Conservation (phyloP, 30 jellyfish, hydroid and myxozoan genomes). For the Calvadosia cruxmelitensis region DNA sequence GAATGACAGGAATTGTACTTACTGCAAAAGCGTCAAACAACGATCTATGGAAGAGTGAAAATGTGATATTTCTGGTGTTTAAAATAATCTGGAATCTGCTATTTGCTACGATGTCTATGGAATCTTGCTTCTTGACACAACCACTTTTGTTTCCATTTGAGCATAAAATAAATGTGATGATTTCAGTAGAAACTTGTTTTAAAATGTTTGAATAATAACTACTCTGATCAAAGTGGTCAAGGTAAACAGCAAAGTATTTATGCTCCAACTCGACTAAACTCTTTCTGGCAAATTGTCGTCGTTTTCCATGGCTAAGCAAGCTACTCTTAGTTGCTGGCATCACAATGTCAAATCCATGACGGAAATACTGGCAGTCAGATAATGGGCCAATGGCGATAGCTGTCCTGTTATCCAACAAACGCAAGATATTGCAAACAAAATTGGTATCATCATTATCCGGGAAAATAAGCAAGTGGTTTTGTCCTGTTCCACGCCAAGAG, state of each 20-base stretch:
- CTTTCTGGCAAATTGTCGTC: neutral
- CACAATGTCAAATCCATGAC: neutral
- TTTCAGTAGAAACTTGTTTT: neutral
- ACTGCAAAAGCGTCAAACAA: slow-evolving; percentile 20
- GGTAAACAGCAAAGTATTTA: neutral
- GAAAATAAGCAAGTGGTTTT: neutral
- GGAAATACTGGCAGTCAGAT: neutral
- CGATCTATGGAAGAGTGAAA: slow-evolving; percentile 6
- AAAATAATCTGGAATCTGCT: neutral
- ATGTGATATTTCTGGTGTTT: neutral
- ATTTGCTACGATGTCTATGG: neutral
- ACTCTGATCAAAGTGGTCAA: neutral
- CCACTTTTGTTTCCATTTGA: neutral
- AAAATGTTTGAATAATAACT: neutral
- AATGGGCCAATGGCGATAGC: neutral
- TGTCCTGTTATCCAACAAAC: neutral
- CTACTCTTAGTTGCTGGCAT: neutral
- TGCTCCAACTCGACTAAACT: no score
- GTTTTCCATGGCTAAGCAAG: neutral
- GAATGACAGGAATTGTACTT: slow-evolving; percentile 68
- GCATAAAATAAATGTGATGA: neutral
- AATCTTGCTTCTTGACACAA: neutral
- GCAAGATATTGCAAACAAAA: neutral
- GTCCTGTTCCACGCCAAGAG: neutral
- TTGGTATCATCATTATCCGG: neutral